Conservation (phyloP, 2,113 vertebrate species). For the Coracopsis vasa region DNA sequence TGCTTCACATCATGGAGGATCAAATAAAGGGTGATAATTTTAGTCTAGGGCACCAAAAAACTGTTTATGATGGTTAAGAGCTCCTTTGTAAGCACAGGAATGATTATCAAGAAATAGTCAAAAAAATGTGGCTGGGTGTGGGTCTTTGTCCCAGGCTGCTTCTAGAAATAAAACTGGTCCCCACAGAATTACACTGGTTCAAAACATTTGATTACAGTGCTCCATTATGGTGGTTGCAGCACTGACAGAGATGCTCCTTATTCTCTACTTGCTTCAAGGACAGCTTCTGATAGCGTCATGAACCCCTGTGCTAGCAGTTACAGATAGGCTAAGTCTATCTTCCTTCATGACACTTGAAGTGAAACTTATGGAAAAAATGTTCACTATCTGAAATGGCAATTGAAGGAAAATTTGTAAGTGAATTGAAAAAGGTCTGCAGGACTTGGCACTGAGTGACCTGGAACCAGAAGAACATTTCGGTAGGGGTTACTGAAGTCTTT, state of each 20-base stretch:
- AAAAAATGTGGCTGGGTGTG: neutral
- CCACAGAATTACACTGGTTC: neutral
- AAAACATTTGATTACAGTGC: neutral
- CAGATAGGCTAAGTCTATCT: neutral
- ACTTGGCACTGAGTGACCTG: fast-evolving
- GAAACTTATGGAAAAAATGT: neutral
- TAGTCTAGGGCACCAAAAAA: neutral
- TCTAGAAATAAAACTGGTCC: neutral
- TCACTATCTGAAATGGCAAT: neutral
- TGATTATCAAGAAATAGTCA: neutral
- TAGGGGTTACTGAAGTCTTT: neutral
- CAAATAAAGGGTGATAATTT: neutral
- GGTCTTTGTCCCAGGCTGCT: neutral
- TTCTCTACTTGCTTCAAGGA: neutral
- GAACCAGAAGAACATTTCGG: neutral
- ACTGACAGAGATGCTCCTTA: neutral
- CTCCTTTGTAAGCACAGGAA: neutral
- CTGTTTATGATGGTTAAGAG: neutral
- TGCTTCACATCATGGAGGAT: neutral
- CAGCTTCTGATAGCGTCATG: neutral
- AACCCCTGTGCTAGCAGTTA: neutral
- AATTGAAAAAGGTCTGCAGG: neutral
- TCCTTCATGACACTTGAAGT: neutral
- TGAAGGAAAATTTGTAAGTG: neutral
- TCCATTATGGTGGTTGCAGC: neutral